These are phyloP conservation scores for Nemotelus pantherinus DNA, from an alignment of 2,888 invertebrate genomes.

Conservation along the genomic window DNA sequence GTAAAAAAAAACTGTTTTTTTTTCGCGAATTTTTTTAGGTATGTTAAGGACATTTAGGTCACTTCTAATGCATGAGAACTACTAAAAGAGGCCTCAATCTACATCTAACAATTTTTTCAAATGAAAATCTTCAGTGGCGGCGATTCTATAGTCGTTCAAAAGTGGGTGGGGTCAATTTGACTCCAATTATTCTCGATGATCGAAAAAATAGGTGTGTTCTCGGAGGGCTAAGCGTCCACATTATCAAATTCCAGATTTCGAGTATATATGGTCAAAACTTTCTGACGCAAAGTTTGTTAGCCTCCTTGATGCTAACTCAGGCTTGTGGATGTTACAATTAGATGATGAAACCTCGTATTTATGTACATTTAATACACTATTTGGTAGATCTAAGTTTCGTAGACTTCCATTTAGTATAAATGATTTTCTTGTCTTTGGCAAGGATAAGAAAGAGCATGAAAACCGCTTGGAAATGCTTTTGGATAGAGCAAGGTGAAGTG, in stretches of 20 bases:
- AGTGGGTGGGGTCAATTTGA: too few species aligned
- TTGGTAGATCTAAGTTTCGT: slow-evolving; percentile 51
- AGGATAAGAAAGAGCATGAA: background rate
- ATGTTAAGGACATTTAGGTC: too few species aligned
- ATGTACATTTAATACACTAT: slow-evolving; percentile 53
- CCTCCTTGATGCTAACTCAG: slow-evolving; percentile 48
- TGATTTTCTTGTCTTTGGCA: background rate
- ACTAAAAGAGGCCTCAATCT: too few species aligned
- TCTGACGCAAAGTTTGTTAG: slow-evolving; percentile 42
- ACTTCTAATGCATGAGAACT: too few species aligned
- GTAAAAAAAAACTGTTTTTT: too few species aligned
- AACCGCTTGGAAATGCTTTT: background rate
- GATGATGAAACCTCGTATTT: slow-evolving; percentile 52
- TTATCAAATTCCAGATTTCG: slow-evolving; percentile 45
- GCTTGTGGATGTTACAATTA: slow-evolving; percentile 52
- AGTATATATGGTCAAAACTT: slow-evolving; percentile 45
- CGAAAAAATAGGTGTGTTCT: too few species aligned
- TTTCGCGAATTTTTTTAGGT: too few species aligned
- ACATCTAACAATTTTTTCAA: too few species aligned
- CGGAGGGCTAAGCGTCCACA: background rate
- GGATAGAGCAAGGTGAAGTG: background rate
- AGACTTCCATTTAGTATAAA: slow-evolving; percentile 51
- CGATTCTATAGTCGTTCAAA: too few species aligned
- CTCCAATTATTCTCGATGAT: too few species aligned
- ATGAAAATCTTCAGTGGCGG: too few species aligned